phyloP scores from a whole-genome alignment of 2,888 invertebrate genomes.

The Lysandra bellargus region DNA sequence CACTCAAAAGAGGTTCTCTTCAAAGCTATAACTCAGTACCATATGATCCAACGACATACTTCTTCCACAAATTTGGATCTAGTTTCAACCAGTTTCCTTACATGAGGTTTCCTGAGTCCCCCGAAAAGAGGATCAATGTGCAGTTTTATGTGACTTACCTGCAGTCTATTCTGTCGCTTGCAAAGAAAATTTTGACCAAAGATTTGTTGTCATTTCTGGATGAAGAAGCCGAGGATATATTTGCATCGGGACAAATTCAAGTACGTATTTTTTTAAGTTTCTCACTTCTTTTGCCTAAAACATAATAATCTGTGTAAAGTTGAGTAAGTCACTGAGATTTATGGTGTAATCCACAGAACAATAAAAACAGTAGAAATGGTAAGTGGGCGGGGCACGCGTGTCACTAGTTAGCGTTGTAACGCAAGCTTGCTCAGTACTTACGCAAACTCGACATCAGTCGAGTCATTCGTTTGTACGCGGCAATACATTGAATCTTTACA shows the following conservation, averaged over 20 bases:
- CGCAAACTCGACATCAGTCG: too few species aligned
- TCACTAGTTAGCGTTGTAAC: too few species aligned
- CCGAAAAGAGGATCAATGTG: conserved; percentile 83
- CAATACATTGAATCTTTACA: too few species aligned
- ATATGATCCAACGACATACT: conserved; percentile 91
- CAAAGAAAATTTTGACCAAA: conserved; percentile 92
- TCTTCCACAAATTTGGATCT: conserved; percentile 95
- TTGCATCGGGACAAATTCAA: conserved; percentile 84
- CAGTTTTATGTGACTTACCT: conserved; percentile 89
- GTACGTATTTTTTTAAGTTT: conserved; percentile 49
- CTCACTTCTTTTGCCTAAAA: too few species aligned
- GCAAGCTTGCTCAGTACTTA: too few species aligned
- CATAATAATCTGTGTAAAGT: too few species aligned
- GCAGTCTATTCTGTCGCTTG: conserved; percentile 88
- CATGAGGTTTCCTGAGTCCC: conserved; percentile 87
- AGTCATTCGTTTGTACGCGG: too few species aligned
- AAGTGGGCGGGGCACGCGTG: too few species aligned
- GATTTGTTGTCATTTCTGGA: conserved; percentile 90
- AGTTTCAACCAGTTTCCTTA: conserved; percentile 95
- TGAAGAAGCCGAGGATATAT: conserved; percentile 90
- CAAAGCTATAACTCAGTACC: conserved; percentile 84
- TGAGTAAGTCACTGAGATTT: too few species aligned
- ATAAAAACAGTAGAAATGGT: too few species aligned
- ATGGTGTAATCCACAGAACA: too few species aligned
- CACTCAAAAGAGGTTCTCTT: conserved; percentile 69